Conservation (phyloP, 2,888 invertebrate species). For the Drosophila austrosaltans region DNA sequence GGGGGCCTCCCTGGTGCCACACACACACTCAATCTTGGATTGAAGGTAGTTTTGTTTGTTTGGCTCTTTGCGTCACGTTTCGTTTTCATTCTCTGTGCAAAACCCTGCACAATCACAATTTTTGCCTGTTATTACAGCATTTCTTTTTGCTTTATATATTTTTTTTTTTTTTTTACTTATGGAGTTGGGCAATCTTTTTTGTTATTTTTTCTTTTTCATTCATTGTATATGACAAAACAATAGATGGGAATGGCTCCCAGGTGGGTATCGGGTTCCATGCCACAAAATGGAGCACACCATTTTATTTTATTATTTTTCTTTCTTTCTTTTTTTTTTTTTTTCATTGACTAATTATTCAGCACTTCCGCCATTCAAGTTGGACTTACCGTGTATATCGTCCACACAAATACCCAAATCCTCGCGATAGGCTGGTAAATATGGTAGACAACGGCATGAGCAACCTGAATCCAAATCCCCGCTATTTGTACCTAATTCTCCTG, state of each 20-base stretch:
- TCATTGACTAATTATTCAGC: slow-evolving; percentile 55
- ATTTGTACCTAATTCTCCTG: neutral
- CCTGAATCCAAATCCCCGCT: slow-evolving; percentile 54
- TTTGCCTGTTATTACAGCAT: slow-evolving; percentile 69
- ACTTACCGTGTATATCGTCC: slow-evolving; percentile 92
- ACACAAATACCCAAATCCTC: slow-evolving; percentile 94
- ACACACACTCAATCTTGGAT: neutral
- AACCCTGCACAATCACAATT: slow-evolving; percentile 59
- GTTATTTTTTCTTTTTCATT: slow-evolving; percentile 42
- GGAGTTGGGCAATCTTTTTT: slow-evolving; percentile 60
- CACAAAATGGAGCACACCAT: slow-evolving; percentile 69
- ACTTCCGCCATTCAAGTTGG: slow-evolving; percentile 55
- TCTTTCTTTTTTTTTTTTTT: neutral
- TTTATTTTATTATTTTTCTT: slow-evolving; percentile 19
- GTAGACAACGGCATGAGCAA: slow-evolving; percentile 91
- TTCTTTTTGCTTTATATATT: slow-evolving; percentile 50
- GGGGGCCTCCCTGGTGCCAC: too few species aligned
- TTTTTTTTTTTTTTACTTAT: slow-evolving; percentile 15
- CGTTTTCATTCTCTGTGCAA: slow-evolving; percentile 65
- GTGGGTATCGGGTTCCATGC: slow-evolving; percentile 38
- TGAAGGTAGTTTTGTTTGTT: slow-evolving; percentile 32
- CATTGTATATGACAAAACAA: slow-evolving; percentile 51
- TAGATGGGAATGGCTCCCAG: slow-evolving; percentile 65
- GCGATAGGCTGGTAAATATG: slow-evolving; percentile 90
- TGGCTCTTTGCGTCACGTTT: slow-evolving; percentile 69